Percentiles rank a stretch among this genome's conserved stretches.
Conservation (phyloP, 2,888 invertebrate species). For the Sipha maydis region DNA sequence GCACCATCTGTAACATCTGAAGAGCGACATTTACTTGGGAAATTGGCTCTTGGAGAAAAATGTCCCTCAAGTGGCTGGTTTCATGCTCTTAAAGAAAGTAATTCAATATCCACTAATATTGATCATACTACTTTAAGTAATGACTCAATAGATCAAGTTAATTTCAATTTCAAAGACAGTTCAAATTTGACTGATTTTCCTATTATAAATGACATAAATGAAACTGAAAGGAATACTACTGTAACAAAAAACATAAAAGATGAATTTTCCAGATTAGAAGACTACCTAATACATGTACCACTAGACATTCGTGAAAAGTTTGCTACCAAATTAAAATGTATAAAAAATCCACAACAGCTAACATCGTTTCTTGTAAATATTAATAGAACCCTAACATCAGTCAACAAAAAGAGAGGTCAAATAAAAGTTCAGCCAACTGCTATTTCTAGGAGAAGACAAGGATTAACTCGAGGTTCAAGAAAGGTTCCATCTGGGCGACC, state of each 20-base stretch:
- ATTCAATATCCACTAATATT: conserved; percentile 29
- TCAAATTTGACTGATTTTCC: conserved; percentile 16
- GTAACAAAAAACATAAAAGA: conserved; percentile 34
- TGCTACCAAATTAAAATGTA: conserved; percentile 35
- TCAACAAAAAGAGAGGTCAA: conserved; percentile 24
- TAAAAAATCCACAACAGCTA: conserved; percentile 36
- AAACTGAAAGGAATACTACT: conserved; percentile 31
- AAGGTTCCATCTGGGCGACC: conserved; percentile 25
- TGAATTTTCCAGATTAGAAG: conserved; percentile 34
- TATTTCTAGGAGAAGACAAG: conserved; percentile 33
- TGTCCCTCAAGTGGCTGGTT: conserved; percentile 35
- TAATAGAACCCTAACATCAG: conserved; percentile 6
- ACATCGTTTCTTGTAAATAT: conserved; percentile 42
- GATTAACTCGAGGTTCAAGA: conserved; percentile 40
- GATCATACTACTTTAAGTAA: conserved; percentile 17
- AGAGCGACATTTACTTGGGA: conserved; percentile 31
- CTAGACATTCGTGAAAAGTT: conserved; percentile 37
- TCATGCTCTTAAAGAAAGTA: conserved; percentile 26
- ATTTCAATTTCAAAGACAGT: neutral
- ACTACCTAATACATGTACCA: conserved; percentile 35
- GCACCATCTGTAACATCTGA: conserved; percentile 28
- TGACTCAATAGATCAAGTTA: neutral
- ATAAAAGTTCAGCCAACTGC: conserved; percentile 31
- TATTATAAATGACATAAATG: conserved; percentile 18
- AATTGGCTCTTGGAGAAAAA: conserved; percentile 29